These are phyloP conservation scores for Digitonthophagus gazella DNA, from an alignment of 2,888 invertebrate genomes.

Conservation along the genomic window DNA sequence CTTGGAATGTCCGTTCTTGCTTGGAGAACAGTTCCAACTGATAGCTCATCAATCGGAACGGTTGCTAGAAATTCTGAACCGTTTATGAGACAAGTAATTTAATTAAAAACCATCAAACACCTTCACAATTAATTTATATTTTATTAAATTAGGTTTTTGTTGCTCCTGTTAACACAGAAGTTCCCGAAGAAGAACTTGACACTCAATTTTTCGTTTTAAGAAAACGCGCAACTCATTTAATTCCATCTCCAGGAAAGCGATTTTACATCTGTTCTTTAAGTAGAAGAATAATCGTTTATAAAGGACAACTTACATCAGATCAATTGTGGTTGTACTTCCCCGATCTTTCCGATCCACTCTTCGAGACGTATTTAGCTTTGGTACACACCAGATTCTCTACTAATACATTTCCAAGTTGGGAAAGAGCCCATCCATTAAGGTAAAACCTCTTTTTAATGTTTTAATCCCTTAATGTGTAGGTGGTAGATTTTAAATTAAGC, in stretches of 20 bases:
- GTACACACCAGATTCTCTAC: conserved; percentile 99
- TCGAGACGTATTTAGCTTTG: conserved; percentile 91
- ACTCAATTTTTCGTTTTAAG: conserved; percentile 72
- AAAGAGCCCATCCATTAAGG: conserved; percentile 96
- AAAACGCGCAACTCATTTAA: conserved; percentile 87
- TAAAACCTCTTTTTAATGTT: conserved; percentile 45
- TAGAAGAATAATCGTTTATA: conserved; percentile 88
- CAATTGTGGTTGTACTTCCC: conserved; percentile 83
- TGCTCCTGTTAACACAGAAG: conserved; percentile 32
- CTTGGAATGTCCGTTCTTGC: conserved; percentile 80
- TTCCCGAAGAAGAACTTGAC: conserved; percentile 44
- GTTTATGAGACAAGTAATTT: conserved; percentile 84
- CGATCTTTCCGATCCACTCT: conserved; percentile 70
- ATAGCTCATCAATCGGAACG: conserved; percentile 80
- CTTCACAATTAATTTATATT: conserved; percentile 6
- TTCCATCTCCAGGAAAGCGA: conserved; percentile 80
- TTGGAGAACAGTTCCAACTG: conserved; percentile 93
- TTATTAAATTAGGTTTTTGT: conserved; percentile 64
- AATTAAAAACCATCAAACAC: neutral
- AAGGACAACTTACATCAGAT: conserved; percentile 94
- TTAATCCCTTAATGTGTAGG: neutral
- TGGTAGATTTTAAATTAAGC: conserved; percentile 2
- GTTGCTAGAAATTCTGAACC: conserved; percentile 96
- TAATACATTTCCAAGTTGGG: conserved; percentile 99
- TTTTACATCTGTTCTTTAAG: conserved; percentile 97